Conservation (phyloP, 2,888 invertebrate species). For the Lasioglossum zephyrum region DNA sequence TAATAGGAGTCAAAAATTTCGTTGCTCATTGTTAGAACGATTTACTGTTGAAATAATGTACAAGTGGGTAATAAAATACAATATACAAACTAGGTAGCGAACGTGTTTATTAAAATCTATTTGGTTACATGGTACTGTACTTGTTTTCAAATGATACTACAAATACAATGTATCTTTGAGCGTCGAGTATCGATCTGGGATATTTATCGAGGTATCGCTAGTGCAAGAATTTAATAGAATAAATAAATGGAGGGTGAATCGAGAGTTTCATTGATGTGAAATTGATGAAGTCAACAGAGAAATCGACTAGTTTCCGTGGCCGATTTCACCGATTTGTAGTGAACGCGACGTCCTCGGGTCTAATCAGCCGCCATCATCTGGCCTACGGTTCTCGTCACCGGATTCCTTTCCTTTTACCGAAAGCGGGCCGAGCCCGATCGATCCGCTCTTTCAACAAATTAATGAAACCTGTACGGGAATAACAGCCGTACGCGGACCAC, state of each 20-base stretch:
- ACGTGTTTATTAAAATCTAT: too few species aligned
- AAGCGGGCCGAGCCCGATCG: neutral
- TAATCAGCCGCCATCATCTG: neutral
- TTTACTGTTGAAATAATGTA: too few species aligned
- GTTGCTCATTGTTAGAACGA: too few species aligned
- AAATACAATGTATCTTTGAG: too few species aligned
- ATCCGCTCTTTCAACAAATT: neutral
- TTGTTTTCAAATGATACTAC: too few species aligned
- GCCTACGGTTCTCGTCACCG: neutral
- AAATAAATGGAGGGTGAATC: neutral
- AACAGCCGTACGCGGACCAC: neutral
- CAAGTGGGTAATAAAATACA: too few species aligned
- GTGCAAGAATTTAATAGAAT: neutral
- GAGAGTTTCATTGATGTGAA: neutral
- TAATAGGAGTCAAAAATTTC: too few species aligned
- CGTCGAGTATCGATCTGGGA: neutral
- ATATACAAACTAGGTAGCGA: too few species aligned
- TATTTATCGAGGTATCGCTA: neutral
- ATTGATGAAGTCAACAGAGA: neutral
- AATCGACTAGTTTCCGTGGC: neutral
- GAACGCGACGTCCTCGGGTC: neutral
- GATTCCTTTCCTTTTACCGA: constrained; percentile 13
- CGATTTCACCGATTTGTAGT: neutral
- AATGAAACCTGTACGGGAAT: neutral
- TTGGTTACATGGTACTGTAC: too few species aligned